A percentile compares a stretch with the other conserved stretches of the same genome.
Conservation (phyloP, 2,113 vertebrate species). For the Oncorhynchus mykiss region DNA sequence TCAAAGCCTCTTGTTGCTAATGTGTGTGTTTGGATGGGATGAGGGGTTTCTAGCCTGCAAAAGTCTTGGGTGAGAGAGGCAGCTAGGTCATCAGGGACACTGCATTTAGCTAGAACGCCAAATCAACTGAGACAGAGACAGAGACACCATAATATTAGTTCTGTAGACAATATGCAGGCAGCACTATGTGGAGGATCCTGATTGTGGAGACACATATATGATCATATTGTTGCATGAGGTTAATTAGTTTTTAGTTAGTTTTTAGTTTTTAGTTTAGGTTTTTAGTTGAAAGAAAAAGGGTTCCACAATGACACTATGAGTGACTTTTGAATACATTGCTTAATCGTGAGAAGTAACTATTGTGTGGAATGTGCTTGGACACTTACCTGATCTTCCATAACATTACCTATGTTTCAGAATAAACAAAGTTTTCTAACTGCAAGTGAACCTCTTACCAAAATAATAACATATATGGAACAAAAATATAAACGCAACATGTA, state of each 20-base stretch:
- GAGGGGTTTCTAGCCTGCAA: conserved; percentile 4
- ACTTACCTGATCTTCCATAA: too few relatives aligned
- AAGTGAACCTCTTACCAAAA: too few relatives aligned
- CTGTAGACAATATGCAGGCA: not conserved
- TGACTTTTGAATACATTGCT: not conserved
- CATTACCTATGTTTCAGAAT: too few relatives aligned
- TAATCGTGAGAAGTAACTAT: too few relatives aligned
- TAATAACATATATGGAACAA: too few relatives aligned
- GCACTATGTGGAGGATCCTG: not conserved
- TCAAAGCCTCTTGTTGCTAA: not conserved
- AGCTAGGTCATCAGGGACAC: conserved; percentile 1
- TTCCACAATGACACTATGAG: not conserved
- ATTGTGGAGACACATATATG: not conserved
- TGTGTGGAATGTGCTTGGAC: too few relatives aligned
- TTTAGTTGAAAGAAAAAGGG: too few relatives aligned
- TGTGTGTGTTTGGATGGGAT: not conserved
- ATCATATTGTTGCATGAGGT: too few relatives aligned
- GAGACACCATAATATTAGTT: not conserved
- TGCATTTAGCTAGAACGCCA: conserved; percentile 1
- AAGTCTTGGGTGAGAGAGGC: not conserved
- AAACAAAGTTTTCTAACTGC: too few relatives aligned
- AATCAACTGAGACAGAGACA: not conserved
- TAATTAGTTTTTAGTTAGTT: too few relatives aligned
- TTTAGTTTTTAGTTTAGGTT: too few relatives aligned
- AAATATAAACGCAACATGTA: too few relatives aligned